phyloP scores from a whole-genome alignment of 2,888 invertebrate genomes.

The Neelides folsomi region DNA sequence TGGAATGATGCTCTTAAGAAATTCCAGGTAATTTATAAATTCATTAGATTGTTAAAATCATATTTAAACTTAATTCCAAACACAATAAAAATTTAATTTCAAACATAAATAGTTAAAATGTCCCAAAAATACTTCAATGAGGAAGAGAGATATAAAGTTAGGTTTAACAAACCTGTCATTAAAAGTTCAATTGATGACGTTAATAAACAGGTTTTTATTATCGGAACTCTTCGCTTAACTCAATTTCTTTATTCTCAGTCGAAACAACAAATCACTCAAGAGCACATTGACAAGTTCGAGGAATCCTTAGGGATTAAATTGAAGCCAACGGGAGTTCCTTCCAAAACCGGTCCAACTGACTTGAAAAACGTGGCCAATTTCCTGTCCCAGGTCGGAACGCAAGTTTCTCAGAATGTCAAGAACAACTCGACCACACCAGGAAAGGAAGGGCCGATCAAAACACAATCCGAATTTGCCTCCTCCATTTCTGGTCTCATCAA shows the following conservation, averaged over 20 bases:
- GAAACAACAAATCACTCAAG: slow-evolving; percentile 23
- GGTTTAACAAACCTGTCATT: not conserved
- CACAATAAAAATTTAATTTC: too few relatives aligned
- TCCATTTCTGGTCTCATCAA: too few relatives aligned
- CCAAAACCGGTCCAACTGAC: slow-evolving; percentile 6
- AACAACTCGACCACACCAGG: not conserved
- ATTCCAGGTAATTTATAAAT: slow-evolving; percentile 24
- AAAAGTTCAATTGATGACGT: too few relatives aligned
- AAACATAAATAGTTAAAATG: too few relatives aligned
- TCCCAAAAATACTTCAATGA: too few relatives aligned
- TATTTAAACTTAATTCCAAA: too few relatives aligned
- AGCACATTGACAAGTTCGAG: slow-evolving; percentile 26
- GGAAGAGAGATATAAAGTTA: too few relatives aligned
- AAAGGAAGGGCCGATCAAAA: not conserved
- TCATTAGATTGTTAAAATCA: too few relatives aligned
- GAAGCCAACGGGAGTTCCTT: slow-evolving; percentile 11
- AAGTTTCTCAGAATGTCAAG: too few relatives aligned
- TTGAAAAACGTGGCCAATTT: slow-evolving; percentile 7
- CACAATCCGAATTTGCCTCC: too few relatives aligned
- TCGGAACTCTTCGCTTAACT: not conserved
- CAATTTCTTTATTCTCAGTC: slow-evolving; percentile 13
- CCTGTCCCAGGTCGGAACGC: too few relatives aligned
- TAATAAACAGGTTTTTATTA: too few relatives aligned
- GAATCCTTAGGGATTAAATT: slow-evolving; percentile 25
- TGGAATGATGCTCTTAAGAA: slow-evolving; percentile 32